phyloP scores from a whole-genome alignment of 1,140 invertebrate genomes.

The Oreohelix idahoensis region DNA sequence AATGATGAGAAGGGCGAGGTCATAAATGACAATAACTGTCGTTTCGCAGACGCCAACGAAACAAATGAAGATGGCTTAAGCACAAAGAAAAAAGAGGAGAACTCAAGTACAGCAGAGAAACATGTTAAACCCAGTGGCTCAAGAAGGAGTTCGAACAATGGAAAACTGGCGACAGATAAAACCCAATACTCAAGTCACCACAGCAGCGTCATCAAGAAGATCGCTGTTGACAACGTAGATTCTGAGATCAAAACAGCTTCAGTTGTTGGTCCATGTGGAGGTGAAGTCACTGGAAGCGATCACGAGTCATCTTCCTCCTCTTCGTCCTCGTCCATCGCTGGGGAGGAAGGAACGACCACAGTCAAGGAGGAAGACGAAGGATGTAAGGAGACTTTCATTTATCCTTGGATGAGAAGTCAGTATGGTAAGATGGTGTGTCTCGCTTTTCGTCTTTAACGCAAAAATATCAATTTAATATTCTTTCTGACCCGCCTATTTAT shows the following conservation, averaged over 20 bases:
- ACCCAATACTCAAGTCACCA: not conserved
- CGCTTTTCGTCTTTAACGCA: too few species aligned
- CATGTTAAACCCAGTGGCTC: not conserved
- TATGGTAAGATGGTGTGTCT: not conserved
- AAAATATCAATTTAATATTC: too few species aligned
- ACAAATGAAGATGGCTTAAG: not conserved
- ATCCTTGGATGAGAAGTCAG: conserved; percentile 3
- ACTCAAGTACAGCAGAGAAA: not conserved
- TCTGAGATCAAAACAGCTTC: not conserved
- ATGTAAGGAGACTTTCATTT: not conserved
- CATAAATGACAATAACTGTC: not conserved
- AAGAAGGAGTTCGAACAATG: not conserved
- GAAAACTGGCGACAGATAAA: not conserved
- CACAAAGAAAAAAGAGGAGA: not conserved
- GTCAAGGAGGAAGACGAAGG: not conserved
- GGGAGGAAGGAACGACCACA: not conserved
- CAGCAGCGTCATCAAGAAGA: not conserved
- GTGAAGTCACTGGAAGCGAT: not conserved
- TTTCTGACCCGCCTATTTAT: too few species aligned
- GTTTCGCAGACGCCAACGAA: not conserved
- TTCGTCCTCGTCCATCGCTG: not conserved
- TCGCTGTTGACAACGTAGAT: not conserved
- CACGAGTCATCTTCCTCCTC: not conserved
- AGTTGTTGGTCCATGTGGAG: not conserved
- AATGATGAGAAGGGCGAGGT: not conserved